Conservation (phyloP, 2,888 invertebrate genomes). For the Apomyelois bistriatella region DNA sequence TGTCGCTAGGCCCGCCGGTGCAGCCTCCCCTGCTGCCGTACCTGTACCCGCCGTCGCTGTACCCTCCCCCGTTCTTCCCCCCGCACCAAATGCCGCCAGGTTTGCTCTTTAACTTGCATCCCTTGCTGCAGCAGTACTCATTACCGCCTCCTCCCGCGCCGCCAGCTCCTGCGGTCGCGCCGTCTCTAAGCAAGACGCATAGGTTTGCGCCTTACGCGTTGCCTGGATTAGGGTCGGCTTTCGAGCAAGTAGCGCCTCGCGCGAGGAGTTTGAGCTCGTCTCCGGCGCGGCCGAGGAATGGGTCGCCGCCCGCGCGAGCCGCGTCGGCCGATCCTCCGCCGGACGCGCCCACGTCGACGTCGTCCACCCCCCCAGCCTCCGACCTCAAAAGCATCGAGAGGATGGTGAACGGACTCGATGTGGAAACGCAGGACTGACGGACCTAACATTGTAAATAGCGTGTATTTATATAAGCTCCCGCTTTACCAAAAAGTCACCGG, state of each 20-base stretch:
- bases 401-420: slow-evolving; percentile 97
- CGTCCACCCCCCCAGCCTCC: slow-evolving; percentile 82
- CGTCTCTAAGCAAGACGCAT: slow-evolving; percentile 82
- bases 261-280: slow-evolving; percentile 83
- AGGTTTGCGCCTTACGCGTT: slow-evolving; percentile 95
- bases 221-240: slow-evolving; percentile 89
- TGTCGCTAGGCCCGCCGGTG: slow-evolving; percentile 95
- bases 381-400: slow-evolving; percentile 98
- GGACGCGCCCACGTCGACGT: slow-evolving; percentile 75
- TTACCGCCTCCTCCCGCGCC: slow-evolving; percentile 83
- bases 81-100: slow-evolving; percentile 90
- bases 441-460: slow-evolving; percentile 64
- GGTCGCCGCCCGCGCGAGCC: slow-evolving; percentile 70
- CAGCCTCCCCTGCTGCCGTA: slow-evolving; percentile 96
- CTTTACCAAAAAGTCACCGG: slow-evolving; percentile 30
- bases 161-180: slow-evolving; percentile 83
- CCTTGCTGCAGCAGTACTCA: slow-evolving; percentile 93
- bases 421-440: slow-evolving; percentile 83
- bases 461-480: slow-evolving; percentile 66
- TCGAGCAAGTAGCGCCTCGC: slow-evolving; percentile 93
- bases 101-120: slow-evolving; percentile 92
- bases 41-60: slow-evolving; percentile 93
- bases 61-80: slow-evolving; percentile 88
- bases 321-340: slow-evolving; percentile 75
- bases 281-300: slow-evolving; percentile 67